Percentiles rank a stretch among this genome's conserved stretches.
phyloP scores from a whole-genome alignment of 2,113 vertebrate species.

The Dendropsophus ebraccatus region DNA sequence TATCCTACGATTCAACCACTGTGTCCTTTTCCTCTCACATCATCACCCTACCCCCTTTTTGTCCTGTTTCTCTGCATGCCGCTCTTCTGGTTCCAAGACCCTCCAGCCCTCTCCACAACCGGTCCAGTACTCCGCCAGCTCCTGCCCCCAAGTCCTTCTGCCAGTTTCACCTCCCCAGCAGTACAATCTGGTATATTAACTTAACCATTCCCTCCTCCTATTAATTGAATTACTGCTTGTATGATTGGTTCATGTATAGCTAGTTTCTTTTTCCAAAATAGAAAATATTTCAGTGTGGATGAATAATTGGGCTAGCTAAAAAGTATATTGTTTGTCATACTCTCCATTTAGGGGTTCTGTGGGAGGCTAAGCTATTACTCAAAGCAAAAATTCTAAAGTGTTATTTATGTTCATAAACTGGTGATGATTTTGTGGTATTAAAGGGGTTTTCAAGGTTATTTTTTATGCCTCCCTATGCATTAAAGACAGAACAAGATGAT shows the following conservation, averaged over 20 bases:
- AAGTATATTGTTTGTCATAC: not conserved
- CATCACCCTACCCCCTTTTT: constrained; percentile 63
- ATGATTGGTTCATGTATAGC: not conserved
- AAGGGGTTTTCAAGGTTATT: too few relatives aligned
- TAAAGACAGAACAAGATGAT: too few relatives aligned
- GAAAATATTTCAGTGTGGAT: not conserved
- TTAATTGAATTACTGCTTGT: constrained; percentile 33
- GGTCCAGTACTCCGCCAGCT: constrained; percentile 90
- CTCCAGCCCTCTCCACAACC: constrained; percentile 92
- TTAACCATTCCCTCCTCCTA: constrained; percentile 62
- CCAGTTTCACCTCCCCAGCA: constrained; percentile 98
- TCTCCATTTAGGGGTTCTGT: not conserved
- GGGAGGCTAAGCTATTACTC: not conserved
- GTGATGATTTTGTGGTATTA: not conserved
- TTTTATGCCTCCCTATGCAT: too few relatives aligned
- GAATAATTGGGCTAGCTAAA: not conserved
- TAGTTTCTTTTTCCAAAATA: not conserved
- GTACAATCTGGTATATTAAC: constrained; percentile 95
- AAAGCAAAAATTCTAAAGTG: not conserved
- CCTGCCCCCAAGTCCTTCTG: constrained; percentile 99
- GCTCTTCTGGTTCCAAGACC: constrained; percentile 79
- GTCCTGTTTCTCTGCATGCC: constrained; percentile 67
- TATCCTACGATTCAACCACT: constrained; percentile 54
- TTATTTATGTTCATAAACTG: not conserved
- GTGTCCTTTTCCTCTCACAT: constrained; percentile 56